Base-by-base conservation (phyloP, 1,140 invertebrate species). In the Cotesia typhae region DNA sequence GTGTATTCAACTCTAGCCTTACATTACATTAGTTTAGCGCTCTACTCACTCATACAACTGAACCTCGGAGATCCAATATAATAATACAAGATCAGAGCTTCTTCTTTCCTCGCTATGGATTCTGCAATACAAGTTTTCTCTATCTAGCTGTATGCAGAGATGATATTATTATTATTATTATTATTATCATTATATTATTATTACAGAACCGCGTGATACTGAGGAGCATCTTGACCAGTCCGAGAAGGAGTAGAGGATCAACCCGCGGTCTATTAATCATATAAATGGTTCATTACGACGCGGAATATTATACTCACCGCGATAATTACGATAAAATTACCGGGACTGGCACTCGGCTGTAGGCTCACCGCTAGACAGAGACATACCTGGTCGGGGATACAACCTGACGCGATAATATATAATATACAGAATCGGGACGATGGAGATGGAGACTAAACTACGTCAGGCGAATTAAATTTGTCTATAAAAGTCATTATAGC, bases 211-310 rank as follows among this genome's bases (percentile, higher is more conserved):
- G 14, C 57, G 20, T 59, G 57, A 59, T 28, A 9, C 20, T 28
- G 57, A 7, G 57, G 5, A 59, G 4, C 20, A 69, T 57, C 72
- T 53, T 59, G 55, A 66, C 55, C 47, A 60, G 65, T 10, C 37
- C 36, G n/a, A 38, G 47, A 38, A 37, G 12, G 28, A 4, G 59
- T 2, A 6, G 41, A 35, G 66, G 36, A 67, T 67, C 51, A 41
- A 61, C 41, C 65, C 65, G 55, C 78, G 80, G 83, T 84, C 83
- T 84, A 85, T 85, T 85, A 85, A 85, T 85, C 84, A 85, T 82
- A 81, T 80, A 84, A 85, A 85, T 84, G 81, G 81, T 82, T 83
- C 83, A 81, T 84, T 82, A 83, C 81, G 76, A 75, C 74, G 74
- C 80, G 76, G 79, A 81, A 81, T 84, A 85, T 84, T 82, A 80